phyloP scores from a whole-genome alignment of 1,140 invertebrate genomes.

The Leptinotarsa undecemlineata region DNA sequence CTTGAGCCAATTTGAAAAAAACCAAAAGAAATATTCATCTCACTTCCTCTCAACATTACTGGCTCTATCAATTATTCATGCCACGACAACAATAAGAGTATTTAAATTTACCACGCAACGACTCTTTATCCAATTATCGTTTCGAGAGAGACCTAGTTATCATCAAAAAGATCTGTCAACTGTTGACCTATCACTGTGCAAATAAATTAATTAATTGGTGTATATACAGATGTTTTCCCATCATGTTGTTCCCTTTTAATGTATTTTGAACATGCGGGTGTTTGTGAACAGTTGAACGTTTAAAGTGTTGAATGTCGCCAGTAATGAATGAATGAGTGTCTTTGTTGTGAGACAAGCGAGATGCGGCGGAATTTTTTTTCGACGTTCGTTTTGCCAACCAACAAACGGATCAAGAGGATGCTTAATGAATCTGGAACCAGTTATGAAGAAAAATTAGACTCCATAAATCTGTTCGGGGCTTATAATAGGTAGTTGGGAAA shows the following conservation, averaged over 20 bases:
- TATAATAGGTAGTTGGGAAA: neutral
- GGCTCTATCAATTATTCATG: too few relatives aligned
- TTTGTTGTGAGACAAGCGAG: neutral
- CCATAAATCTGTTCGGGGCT: neutral
- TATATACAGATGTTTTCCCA: slow-evolving; percentile 18
- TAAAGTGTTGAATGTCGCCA: slow-evolving; percentile 19
- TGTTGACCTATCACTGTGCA: slow-evolving; percentile 14
- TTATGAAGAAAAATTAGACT: neutral
- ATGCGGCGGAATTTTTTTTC: neutral
- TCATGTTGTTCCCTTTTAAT: neutral
- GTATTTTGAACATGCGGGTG: slow-evolving; percentile 17
- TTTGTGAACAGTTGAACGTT: slow-evolving; percentile 2
- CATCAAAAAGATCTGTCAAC: slow-evolving; percentile 3
- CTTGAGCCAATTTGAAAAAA: too few relatives aligned
- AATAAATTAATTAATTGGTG: slow-evolving; percentile 23
- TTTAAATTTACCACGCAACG: too few relatives aligned
- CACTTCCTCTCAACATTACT: too few relatives aligned
- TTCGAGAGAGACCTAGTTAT: neutral
- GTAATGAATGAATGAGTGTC: slow-evolving; percentile 14
- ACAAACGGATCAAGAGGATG: neutral
- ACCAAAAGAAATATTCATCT: too few relatives aligned
- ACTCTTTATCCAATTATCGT: too few relatives aligned
- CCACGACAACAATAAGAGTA: too few relatives aligned
- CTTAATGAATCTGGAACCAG: neutral
- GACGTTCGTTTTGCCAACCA: neutral